Base-by-base conservation (phyloP, 2,113 vertebrate species). In the Tursiops truncatus region DNA sequence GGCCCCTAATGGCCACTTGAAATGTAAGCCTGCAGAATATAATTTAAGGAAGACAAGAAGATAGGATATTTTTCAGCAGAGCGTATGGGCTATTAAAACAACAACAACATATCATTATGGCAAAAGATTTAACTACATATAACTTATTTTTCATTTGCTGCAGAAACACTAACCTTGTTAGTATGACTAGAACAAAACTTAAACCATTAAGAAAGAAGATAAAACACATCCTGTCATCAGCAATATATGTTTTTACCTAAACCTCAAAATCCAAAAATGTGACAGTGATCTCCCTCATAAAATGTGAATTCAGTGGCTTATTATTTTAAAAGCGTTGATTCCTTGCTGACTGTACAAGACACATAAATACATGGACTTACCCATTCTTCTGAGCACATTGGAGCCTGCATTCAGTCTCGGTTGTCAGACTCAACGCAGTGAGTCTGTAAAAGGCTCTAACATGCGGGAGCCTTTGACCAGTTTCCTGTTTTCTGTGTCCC, bases 311-410 rank as follows among this genome's bases (percentile, higher is more conserved):
- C 97, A 94, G 70, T 97, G 88, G 92, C 97, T 98, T 94, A 97
- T 97, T 95, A 97, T 97, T 95, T 98, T 97, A 95, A 98, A 96
- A 95, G 74, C 94, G 0, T 21, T 87, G 92, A 94, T 87, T 94
- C 83, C 65, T 97, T 95, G 80, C 97, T 98, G 97, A 14, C 95
- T 96, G 89, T 63, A 97, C 58, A 98, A 97, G 97, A 97, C 89
- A 98, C 97, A 99, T 98, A 99, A 99, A 99, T 95, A 96, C 98
- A 97, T 98, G 97, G 99, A 99, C 99, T 99, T 99, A 99, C 99
- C 99, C 99, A 99, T 99, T 99, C 99, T 99, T 99, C 99, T 99
- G 99, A 99, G 99, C 98, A 99, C 99, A 99, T 99, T 99, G 99
- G 99, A 99, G 99, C 99, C 99, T 99, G 99, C 99, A 99, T 99